Evolutionary conservation across 2,888 invertebrate genomes (phyloP).

Genomic region (Eupelmus urozonus): DNA sequence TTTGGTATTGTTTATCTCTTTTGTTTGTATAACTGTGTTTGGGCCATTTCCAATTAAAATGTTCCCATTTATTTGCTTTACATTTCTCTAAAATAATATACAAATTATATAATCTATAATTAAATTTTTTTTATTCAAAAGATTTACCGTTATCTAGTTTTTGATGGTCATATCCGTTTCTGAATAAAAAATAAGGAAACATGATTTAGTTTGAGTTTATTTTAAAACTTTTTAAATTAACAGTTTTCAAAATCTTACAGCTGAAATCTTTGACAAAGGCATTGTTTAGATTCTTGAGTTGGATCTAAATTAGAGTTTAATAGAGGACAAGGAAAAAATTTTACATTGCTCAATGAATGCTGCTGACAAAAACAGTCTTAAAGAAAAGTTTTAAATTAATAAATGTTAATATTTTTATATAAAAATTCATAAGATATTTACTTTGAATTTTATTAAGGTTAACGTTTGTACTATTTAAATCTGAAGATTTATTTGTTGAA

Average conservation of each 20-base stretch:
- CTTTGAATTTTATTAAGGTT: slow-evolving; percentile 38
- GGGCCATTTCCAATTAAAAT: slow-evolving; percentile 67
- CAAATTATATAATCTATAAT: not conserved
- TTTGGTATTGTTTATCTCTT: slow-evolving; percentile 65
- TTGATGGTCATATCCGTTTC: slow-evolving; percentile 17
- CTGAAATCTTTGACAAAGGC: slow-evolving; percentile 43
- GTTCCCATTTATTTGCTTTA: slow-evolving; percentile 57
- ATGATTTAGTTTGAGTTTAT: no score
- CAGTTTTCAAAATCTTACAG: slow-evolving; percentile 40
- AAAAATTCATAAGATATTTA: slow-evolving; percentile 22
- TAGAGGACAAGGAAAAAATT: slow-evolving; percentile 34
- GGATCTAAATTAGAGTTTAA: slow-evolving; percentile 31
- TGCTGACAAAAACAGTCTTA: slow-evolving; percentile 47
- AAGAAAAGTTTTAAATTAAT: slow-evolving; percentile 25
- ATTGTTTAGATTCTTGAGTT: slow-evolving; percentile 4
- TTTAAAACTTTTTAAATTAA: no score
- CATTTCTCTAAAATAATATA: slow-evolving; percentile 31
- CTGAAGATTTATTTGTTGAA: slow-evolving; percentile 44
- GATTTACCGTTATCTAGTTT: slow-evolving; percentile 42
- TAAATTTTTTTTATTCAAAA: slow-evolving; percentile 1
- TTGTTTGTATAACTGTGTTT: slow-evolving; percentile 60
- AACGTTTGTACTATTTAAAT: slow-evolving; percentile 1
- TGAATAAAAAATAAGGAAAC: slow-evolving; percentile 20
- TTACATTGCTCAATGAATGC: not conserved
- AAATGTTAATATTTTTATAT: not conserved